Base-by-base conservation (phyloP, 2,888 invertebrate genomes). In the Xylota segnis region DNA sequence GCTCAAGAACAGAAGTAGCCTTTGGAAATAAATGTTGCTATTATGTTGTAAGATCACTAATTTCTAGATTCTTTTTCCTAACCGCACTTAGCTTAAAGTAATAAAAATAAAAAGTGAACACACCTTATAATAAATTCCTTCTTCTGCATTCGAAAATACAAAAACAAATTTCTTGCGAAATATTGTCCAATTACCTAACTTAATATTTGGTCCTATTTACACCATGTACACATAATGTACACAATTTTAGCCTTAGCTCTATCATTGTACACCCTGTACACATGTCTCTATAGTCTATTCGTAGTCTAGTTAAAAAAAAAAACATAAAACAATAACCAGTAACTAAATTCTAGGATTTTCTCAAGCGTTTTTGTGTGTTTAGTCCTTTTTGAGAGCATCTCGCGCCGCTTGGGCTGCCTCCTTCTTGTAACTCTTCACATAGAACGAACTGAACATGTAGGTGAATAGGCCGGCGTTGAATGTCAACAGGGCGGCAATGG, bases 381-480 rank as follows among this genome's bases (percentile, higher is more conserved):
- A 91, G 78, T 91, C 91, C 87, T 88, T 88, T 76, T 90, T 90
- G 3, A 87, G 87, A 10, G 89, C 88, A 65, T 89, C 68, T 58
- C 76, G 59, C 32, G 70, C 86, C 32, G 87, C 87, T 76, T 89
- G 89, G 58, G 89, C 89, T 71, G 89, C 90, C 87, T 90, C 90
- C 90, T 93, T 94, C 9, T 93, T 90, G 90, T 96, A 96, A 88
- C 94, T 95, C 78, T 93, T 93, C 63, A 95, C 93, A 91, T 96
- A 97, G 91, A 96, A 97, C 87, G 95, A 94, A 50, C 95, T 94
- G 89, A 97, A 97, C 93, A 97, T 94, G 89, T 96, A 96, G 3
- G 96, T 93, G 91, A 96, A 97, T 5, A 96, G 93, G 0, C 93
- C 92, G 14, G 96, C 94, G 90, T 96, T 96, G 63, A 95, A 92